Evolutionary conservation across 2,113 vertebrate genomes (phyloP), one percentile per base, ranked within the genome.

Genomic region (Otolemur garnettii): DNA sequence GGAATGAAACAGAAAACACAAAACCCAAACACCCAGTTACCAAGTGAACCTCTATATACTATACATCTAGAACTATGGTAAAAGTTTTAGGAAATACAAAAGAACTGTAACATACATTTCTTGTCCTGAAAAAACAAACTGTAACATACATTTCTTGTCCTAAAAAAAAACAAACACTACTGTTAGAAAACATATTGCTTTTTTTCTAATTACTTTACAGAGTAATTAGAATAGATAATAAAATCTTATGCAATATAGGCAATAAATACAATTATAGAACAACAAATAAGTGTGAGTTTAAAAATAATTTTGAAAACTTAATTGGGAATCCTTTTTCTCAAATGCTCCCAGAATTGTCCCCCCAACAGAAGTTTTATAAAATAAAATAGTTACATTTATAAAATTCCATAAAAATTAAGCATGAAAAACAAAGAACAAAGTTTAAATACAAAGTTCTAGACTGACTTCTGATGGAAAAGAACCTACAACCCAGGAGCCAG

Each of bases 341-440:
- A 79, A 87, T 38, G 12, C 14, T 92, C 93, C 87, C 60, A 94
- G 91, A 96, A 71, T 87, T 28, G 83, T 78, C 4, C 0, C 21
- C 93, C 24, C 10, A 87, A 62, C 21, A 81, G 60, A 53, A 96
- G 7, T 28, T 96, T 53, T 95, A 91, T 78, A 45, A 93, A 92
- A 75, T 81, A 62, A 81, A 95, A 35, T 18, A 88, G 18, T 15
- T 45, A 45, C 19, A 79, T 24, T 35, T 86, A 75, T 96, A 95
- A 83, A 97, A 91, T 86, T 30, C 45, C 93, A 92, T 77, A 92
- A 88, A 97, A 97, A 96, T 50, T 96, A 97, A 96, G 11, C 79
- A 97, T 91, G 81, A 88, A 95, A 95, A 94, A 94, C 45, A 97
- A 97, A 98, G 87, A 97, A 85, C 42, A 98, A 97, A 94, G 55